Evolutionary conservation across 2,888 invertebrate genomes (phyloP).

Genomic region (Synanthedon andrenaeformis): DNA sequence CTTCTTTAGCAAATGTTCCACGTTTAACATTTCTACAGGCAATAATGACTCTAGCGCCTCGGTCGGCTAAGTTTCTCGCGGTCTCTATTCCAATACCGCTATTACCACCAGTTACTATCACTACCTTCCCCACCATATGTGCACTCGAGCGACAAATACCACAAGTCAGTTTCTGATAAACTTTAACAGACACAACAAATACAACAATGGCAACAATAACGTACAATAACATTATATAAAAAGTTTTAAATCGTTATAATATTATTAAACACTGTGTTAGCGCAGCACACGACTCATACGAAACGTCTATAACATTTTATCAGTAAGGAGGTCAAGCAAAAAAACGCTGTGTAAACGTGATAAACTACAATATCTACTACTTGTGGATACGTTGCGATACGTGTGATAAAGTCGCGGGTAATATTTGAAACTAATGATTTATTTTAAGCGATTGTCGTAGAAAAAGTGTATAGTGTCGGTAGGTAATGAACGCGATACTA

Average conservation of each 20-base stretch:
- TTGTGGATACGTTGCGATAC: background rate
- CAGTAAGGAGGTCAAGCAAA: constrained; percentile 11
- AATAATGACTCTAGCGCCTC: constrained; percentile 63
- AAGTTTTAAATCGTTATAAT: background rate
- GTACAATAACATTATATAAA: constrained; percentile 6
- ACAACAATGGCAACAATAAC: constrained; percentile 19
- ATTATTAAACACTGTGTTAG: constrained; percentile 2
- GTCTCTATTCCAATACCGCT: constrained; percentile 68
- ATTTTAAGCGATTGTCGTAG: background rate
- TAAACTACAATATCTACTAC: constrained; percentile 14
- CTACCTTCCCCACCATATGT: constrained; percentile 60
- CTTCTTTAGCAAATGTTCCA: constrained; percentile 41
- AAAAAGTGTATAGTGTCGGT: background rate
- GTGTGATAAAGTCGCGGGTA: background rate
- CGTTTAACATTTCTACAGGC: constrained; percentile 57
- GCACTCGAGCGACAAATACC: constrained; percentile 52
- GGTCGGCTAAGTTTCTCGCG: constrained; percentile 58
- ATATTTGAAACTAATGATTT: background rate
- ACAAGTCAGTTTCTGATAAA: constrained; percentile 52
- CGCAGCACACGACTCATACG: constrained; percentile 4
- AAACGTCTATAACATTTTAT: constrained; percentile 1
- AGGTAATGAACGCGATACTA: background rate
- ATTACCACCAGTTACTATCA: constrained; percentile 57
- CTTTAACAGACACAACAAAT: constrained; percentile 30
- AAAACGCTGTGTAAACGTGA: constrained; percentile 9